Evolutionary conservation across 2,113 vertebrate genomes (phyloP).

Genomic region (Chaetura pelagica): DNA sequence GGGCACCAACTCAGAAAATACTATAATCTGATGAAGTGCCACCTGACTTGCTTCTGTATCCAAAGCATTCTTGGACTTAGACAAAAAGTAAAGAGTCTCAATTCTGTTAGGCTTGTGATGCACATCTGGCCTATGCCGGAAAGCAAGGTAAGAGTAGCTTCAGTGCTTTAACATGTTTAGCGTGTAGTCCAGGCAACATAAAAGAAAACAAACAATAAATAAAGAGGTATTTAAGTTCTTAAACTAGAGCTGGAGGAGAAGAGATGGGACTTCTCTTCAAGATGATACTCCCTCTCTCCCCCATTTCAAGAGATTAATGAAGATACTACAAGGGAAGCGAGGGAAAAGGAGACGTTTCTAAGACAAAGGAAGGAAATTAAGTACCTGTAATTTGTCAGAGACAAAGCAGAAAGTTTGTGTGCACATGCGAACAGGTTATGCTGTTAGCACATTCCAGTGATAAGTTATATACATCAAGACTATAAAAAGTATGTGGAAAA

Average conservation of each 20-base stretch:
- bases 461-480: constrained; percentile 90
- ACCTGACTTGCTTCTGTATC: background rate
- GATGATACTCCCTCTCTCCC: constrained; percentile 25
- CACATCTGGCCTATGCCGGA: background rate
- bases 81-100: background rate
- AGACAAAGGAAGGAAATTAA: constrained; percentile 68
- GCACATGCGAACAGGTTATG: constrained; percentile 78
- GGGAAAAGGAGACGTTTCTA: constrained; percentile 51
- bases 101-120: background rate
- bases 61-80: background rate
- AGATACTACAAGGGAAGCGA: constrained; percentile 44
- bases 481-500: constrained; percentile 92
- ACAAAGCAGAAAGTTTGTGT: constrained; percentile 69
- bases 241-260: constrained; percentile 1
- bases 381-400: constrained; percentile 68
- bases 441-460: constrained; percentile 88
- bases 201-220: background rate
- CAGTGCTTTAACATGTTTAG: background rate
- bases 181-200: background rate
- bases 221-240: background rate
- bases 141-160: background rate
- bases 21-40: background rate
- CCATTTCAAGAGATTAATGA: constrained; percentile 41
- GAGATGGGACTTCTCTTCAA: constrained; percentile 28
- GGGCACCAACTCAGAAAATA: background rate